Base-by-base conservation (phyloP, 2,113 vertebrate species). In the Burhinus oedicnemus region DNA sequence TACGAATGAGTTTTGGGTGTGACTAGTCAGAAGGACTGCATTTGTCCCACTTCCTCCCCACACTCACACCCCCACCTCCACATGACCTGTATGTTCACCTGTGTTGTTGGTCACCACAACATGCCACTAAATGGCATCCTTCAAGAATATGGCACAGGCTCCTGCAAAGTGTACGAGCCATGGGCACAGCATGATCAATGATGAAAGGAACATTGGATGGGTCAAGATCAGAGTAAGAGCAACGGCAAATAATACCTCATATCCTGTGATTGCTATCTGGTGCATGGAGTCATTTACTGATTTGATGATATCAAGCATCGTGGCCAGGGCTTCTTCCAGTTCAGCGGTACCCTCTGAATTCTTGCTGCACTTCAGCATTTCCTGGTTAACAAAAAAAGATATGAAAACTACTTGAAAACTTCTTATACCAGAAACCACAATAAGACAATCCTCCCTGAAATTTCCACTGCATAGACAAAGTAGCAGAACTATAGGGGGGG, bases 201-300 rank as follows among this genome's bases (percentile, higher is more conserved):
- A 7, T 6, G 54, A 29, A 7, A 82, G n/a, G 25, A 93, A 17
- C 45, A 22, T 1, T 15, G 65, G n/a, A 42, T 42, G 42, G 75
- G 49, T 68, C 62, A 70, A 45, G 26, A 42, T 5, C 25, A 77
- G 42, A 60, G 79, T 0, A 82, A 76, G 2, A 83, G 65, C 26
- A 91, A 76, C 38, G 77, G 60, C 32, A 80, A 49, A 14, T 17
- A 34, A 34, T 96, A 98, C 99, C 99, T 99, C 99, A 88, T 99
- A 99, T 76, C 99, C 99, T 27, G 99, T 99, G 96, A 99, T 99
- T 60, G 99, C 99, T 54, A 99, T 99, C 97, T 99, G 99, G 94
- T 99, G 99, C 99, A 99, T 99, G 83, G 99, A 99, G 95, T 99
- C 99, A 49, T 99, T 99, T 29, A 98, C 99, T 14, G 99, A 99